phyloP scores from a whole-genome alignment of 2,888 invertebrate genomes.

The Anthrax anthrax region DNA sequence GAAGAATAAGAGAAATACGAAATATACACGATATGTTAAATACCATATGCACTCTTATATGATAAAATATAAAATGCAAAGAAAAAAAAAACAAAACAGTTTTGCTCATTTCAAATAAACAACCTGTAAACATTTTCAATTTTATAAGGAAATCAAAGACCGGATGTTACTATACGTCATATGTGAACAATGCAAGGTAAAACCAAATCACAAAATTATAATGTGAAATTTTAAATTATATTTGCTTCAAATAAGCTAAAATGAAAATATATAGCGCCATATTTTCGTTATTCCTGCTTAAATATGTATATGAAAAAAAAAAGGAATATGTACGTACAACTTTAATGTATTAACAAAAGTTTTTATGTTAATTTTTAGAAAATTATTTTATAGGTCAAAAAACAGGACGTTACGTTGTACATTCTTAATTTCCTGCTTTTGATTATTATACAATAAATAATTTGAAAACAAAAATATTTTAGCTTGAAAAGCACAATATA shows the following conservation, averaged over 20 bases:
- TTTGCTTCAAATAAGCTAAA: too few relatives aligned
- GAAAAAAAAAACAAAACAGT: background rate
- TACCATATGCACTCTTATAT: too few relatives aligned
- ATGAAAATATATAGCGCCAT: too few relatives aligned
- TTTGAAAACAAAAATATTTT: background rate
- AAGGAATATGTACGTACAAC: too few relatives aligned
- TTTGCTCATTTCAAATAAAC: background rate
- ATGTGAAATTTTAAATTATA: too few relatives aligned
- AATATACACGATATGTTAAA: too few relatives aligned
- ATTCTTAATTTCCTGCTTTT: constrained; percentile 1
- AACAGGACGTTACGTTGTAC: background rate
- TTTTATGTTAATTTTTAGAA: too few relatives aligned
- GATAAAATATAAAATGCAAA: background rate
- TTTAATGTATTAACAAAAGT: too few relatives aligned
- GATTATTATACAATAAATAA: background rate
- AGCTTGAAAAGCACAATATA: background rate
- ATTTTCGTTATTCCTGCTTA: too few relatives aligned
- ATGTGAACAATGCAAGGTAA: too few relatives aligned
- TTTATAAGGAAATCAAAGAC: background rate
- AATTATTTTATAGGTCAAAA: constrained; percentile 1
- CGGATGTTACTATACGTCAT: background rate
- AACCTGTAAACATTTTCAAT: background rate
- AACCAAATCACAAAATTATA: too few relatives aligned
- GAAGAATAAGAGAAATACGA: background rate
- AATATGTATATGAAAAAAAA: too few relatives aligned